A percentile compares a stretch with the other conserved stretches of the same genome.
Evolutionary conservation across 2,797 vertebrate species (phyloP).

Genomic region (Tenualosa ilisha): DNA sequence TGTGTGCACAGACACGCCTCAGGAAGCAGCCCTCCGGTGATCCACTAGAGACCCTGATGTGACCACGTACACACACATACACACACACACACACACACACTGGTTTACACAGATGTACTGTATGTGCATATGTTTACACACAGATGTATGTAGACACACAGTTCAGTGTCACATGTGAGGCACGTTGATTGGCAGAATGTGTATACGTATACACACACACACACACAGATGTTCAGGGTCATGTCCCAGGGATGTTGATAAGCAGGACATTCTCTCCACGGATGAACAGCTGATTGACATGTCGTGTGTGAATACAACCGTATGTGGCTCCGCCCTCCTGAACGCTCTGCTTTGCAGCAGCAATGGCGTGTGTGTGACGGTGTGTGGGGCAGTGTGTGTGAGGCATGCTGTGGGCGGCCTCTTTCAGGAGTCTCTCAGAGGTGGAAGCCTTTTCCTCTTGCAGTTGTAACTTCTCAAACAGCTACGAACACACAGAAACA

Average conservation of each 20-base stretch:
- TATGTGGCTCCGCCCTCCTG: conserved; percentile 57
- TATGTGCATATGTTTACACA: too few species aligned
- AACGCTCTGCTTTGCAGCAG: neutral
- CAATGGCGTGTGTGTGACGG: neutral
- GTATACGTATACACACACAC: neutral
- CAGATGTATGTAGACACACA: too few species aligned
- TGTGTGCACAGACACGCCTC: too few species aligned
- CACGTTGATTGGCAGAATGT: neutral
- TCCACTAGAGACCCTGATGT: too few species aligned
- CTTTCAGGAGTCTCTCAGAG: conserved; percentile 34
- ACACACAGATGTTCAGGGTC: neutral
- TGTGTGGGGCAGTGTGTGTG: neutral
- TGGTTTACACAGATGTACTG: too few species aligned
- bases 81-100: too few species aligned
- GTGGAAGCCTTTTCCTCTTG: conserved; percentile 68
- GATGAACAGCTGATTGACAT: conserved; percentile 96
- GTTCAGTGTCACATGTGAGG: too few species aligned
- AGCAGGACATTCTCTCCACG: conserved; percentile 93
- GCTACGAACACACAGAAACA: conserved; percentile 66
- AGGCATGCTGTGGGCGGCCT: conserved; percentile 29
- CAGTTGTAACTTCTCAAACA: conserved; percentile 89
- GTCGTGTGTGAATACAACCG: conserved; percentile 87
- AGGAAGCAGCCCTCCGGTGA: too few species aligned
- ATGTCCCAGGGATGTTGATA: conserved; percentile 74
- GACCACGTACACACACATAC: too few species aligned